Evolutionary conservation across 2,797 vertebrate species (phyloP).

Genomic region (Apogon hyalosoma): DNA sequence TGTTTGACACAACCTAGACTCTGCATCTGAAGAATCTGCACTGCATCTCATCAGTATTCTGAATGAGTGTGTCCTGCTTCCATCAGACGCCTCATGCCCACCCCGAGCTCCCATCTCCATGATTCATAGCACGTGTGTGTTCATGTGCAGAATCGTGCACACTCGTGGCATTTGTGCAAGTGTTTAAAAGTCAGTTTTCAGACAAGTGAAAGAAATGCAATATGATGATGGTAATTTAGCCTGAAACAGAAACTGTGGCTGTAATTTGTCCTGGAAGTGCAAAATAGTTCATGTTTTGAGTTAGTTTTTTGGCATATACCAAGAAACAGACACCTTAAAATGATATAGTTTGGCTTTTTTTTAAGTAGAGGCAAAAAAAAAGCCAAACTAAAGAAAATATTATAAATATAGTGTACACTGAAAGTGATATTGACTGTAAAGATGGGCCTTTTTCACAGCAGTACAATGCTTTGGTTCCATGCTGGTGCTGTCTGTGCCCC

Average conservation of each 20-base stretch:
- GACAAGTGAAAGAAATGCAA: conserved; percentile 28
- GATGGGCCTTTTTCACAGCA: too few species aligned
- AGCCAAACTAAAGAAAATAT: too few species aligned
- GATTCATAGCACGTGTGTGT: conserved; percentile 52
- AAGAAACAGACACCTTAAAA: conserved; percentile 8
- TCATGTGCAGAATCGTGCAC: conserved; percentile 20
- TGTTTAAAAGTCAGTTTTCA: conserved; percentile 36
- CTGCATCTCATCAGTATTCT: conserved; percentile 69
- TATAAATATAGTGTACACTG: too few species aligned
- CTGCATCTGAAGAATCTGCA: conserved; percentile 48
- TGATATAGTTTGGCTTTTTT: conserved; percentile 3
- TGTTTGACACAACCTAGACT: conserved; percentile 21
- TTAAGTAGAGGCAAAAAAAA: not conserved
- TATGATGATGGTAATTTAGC: conserved; percentile 26
- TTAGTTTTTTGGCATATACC: conserved; percentile 22
- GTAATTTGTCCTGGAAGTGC: conserved; percentile 7
- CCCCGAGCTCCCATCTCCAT: conserved; percentile 46
- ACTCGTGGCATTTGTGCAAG: not conserved
- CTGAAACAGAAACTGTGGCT: not conserved
- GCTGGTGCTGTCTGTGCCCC: too few species aligned
- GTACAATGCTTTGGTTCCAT: too few species aligned
- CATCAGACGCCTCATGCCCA: conserved; percentile 54
- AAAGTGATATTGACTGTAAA: too few species aligned
- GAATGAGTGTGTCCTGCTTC: conserved; percentile 58
- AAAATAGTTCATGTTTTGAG: conserved; percentile 8